These are phyloP conservation scores for Watsonalla binaria DNA, from an alignment of 2,888 invertebrate species.

Conservation along the genomic window DNA sequence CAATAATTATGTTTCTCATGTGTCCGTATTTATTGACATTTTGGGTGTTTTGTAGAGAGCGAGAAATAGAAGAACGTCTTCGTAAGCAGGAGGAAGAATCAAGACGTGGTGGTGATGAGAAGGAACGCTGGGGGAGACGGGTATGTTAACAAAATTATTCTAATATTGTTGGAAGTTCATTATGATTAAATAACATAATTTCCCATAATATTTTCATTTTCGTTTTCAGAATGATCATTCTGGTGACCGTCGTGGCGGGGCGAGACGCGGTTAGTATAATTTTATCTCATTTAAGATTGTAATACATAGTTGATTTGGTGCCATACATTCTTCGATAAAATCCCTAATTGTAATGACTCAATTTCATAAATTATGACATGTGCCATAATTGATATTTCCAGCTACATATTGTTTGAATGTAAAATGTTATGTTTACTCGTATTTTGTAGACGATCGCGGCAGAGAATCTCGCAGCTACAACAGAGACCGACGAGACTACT, in stretches of 20 bases:
- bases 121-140: conserved; percentile 67
- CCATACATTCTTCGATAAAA: too few relatives aligned
- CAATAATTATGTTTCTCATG: neutral
- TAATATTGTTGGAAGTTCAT: neutral
- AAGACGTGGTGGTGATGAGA: conserved; percentile 56
- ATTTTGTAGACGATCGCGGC: conserved; percentile 51
- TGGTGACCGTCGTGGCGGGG: conserved; percentile 59
- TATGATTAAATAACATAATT: conserved; percentile 2
- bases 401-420: too few relatives aligned
- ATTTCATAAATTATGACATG: too few relatives aligned
- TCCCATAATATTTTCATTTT: conserved; percentile 5
- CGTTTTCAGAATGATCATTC: conserved; percentile 64
- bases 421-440: too few relatives aligned
- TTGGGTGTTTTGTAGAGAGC: conserved; percentile 71
- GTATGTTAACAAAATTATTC: conserved; percentile 21
- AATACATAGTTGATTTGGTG: too few relatives aligned
- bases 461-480: conserved; percentile 65
- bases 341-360: too few relatives aligned
- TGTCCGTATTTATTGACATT: neutral
- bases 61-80: conserved; percentile 94
- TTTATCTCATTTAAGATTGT: too few relatives aligned
- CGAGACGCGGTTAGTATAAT: conserved; percentile 56
- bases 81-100: conserved; percentile 79
- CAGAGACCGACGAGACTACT: conserved; percentile 57
- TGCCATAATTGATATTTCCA: too few relatives aligned